Evolutionary conservation across 1,140 invertebrate species (phyloP), one percentile per base, ranked within the genome.

Genomic region (Tetraneura akinire): DNA sequence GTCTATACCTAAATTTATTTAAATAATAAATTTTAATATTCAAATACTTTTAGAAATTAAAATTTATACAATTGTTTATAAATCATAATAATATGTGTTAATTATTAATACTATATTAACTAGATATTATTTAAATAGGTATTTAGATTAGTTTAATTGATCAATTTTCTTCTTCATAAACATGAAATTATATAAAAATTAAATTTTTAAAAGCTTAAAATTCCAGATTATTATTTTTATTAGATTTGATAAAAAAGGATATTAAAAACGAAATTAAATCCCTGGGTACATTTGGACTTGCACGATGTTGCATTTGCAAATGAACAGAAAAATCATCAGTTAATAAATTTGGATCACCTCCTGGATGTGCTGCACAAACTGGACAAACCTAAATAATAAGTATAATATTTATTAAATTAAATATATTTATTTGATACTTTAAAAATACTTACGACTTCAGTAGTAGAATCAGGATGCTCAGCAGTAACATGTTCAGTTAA

Each of bases 271-370:
- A 94, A 85, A 95, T 94, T 84, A 95, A 88, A 88, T 95, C 93
- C 85, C 93, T 89, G 81, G 92, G 91, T 85, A 92, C 93, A 84
- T 91, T 92, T 47, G 74, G 55, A 45, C 57, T 81, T 29, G 80
- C 57, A 84, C 94, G 91, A 88, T 99, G 97, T 85, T 98, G 96
- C 82, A 98, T 86, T 83, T 93, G 95, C 83, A 99, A 90, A 90
- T 98, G 97, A 84, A 94, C 94, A 83, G 95, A 92, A 88, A 98
- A 97, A 88, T 99, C 97, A 89, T 98, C 96, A 82, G 96, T 98
- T 84, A 98, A 93, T 85, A 97, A 91, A 89, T 98, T 98, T 80
- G 97, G 96, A 86, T 99, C 97, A 47, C 96, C 96, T 83, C 96
- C 96, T 78, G 96, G 96, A 86, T 96, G 89, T 78, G 95, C 93